Conservation (phyloP, 2,797 vertebrate genomes). For the Hapalemur alaotrensis region DNA sequence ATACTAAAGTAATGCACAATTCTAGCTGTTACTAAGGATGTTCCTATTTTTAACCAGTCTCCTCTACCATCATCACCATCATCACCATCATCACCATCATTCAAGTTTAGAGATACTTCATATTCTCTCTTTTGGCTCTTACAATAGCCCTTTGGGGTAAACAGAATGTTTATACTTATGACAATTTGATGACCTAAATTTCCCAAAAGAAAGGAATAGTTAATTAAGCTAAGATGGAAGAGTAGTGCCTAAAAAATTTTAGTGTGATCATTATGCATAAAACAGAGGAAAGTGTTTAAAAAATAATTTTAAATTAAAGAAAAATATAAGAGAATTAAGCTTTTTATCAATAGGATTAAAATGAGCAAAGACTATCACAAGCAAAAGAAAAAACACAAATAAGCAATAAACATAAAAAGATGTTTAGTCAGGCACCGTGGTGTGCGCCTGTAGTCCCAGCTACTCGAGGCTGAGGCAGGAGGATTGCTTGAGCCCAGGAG, state of each 20-base stretch:
- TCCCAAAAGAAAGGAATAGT: not conserved
- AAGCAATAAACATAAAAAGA: not conserved
- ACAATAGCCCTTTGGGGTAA: not conserved
- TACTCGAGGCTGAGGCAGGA: no score
- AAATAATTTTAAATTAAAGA: slow-evolving; percentile 16
- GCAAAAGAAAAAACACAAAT: not conserved
- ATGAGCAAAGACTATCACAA: not conserved
- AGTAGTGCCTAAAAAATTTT: not conserved
- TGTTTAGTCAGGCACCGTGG: not conserved
- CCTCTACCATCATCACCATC: not conserved
- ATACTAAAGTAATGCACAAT: not conserved
- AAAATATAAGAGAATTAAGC: not conserved
- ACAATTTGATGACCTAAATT: not conserved
- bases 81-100: not conserved
- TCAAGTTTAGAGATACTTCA: not conserved
- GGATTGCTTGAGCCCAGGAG: no score
- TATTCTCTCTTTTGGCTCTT: slow-evolving; percentile 1
- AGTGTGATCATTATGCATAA: not conserved
- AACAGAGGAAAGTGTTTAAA: not conserved
- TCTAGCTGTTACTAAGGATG: not conserved
- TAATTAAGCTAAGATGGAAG: slow-evolving; percentile 23
- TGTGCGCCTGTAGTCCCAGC: no score
- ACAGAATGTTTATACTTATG: slow-evolving; percentile 12
- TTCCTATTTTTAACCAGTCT: not conserved
- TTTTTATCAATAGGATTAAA: not conserved